phyloP scores from a whole-genome alignment of 2,797 vertebrate genomes.

The Corythornis leucogaster region DNA sequence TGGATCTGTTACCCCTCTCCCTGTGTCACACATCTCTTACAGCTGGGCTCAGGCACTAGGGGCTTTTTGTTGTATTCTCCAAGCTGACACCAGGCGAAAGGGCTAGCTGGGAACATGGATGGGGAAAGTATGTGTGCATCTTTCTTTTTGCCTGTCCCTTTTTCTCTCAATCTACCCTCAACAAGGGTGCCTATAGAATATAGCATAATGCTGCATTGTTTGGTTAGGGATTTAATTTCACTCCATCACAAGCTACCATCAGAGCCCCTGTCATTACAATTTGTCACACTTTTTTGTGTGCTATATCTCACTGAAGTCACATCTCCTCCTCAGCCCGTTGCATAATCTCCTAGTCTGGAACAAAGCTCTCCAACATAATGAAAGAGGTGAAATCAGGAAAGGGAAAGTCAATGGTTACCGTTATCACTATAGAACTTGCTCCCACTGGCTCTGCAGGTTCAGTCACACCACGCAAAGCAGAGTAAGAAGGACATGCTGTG shows the following conservation, averaged over 20 bases:
- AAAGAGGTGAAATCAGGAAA: constrained; percentile 75
- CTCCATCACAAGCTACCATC: constrained; percentile 82
- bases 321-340: constrained; percentile 64
- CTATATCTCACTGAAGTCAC: constrained; percentile 82
- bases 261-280: constrained; percentile 81
- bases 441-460: constrained; percentile 65
- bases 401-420: constrained; percentile 72
- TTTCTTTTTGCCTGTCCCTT: constrained; percentile 67
- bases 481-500: constrained; percentile 66
- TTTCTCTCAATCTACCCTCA: constrained; percentile 80
- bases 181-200: constrained; percentile 82
- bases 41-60: not conserved
- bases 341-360: constrained; percentile 78
- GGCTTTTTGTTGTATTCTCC: not conserved
- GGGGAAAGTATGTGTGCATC: constrained; percentile 61
- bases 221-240: constrained; percentile 81
- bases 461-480: constrained; percentile 53
- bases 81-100: constrained; percentile 11
- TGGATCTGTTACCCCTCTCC: not conserved
- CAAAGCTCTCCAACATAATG: constrained; percentile 77
- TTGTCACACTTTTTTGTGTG: constrained; percentile 84
- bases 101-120: constrained; percentile 27
- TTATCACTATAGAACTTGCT: constrained; percentile 65
- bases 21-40: not conserved
- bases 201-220: constrained; percentile 81